phyloP scores from a whole-genome alignment of 2,113 vertebrate genomes.

The Proteles cristata region DNA sequence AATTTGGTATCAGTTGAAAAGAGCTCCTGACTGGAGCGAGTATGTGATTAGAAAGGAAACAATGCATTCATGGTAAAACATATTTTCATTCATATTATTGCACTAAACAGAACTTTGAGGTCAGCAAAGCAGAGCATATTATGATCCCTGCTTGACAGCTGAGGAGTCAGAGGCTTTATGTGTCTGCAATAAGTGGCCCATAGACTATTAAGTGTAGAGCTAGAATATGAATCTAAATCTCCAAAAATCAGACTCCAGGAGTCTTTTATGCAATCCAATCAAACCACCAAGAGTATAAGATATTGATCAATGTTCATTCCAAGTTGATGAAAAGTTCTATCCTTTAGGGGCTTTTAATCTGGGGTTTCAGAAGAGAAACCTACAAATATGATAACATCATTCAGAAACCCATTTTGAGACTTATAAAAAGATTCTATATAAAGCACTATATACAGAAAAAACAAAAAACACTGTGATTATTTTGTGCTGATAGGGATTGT shows the following conservation, averaged over 20 bases:
- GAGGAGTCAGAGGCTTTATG: neutral
- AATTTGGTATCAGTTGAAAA: neutral
- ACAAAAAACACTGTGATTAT: neutral
- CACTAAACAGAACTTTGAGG: neutral
- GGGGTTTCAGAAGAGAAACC: neutral
- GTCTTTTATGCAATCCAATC: neutral
- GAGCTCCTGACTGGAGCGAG: neutral
- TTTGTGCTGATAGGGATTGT: neutral
- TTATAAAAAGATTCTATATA: neutral
- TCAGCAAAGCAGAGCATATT: neutral
- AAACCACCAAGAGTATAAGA: neutral
- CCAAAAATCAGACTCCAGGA: neutral
- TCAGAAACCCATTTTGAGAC: conserved; percentile 13
- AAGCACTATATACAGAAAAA: neutral
- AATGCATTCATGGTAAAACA: neutral
- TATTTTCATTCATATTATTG: neutral
- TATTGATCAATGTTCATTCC: neutral
- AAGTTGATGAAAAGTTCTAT: neutral
- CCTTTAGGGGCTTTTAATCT: neutral
- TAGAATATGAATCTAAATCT: neutral
- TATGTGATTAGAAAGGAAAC: neutral
- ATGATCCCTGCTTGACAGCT: neutral
- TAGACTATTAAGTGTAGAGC: neutral
- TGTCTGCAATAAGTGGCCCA: neutral
- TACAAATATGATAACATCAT: neutral